Conservation (phyloP, 2,888 invertebrate species). For the Prenolepis imparis region DNA sequence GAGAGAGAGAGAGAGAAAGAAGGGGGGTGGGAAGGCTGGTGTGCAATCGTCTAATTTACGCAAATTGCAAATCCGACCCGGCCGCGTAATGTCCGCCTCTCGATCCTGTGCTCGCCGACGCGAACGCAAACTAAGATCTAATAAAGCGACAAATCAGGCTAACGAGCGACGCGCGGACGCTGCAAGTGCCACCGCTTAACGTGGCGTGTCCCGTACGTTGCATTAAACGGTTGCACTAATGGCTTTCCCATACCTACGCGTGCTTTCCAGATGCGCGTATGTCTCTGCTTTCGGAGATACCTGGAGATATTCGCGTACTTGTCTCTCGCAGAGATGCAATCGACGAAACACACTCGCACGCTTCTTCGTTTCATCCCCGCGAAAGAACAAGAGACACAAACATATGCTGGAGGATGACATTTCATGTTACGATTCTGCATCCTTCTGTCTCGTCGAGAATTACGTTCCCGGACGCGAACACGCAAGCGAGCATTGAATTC, state of each 20-base stretch:
- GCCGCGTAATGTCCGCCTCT: constrained; percentile 69
- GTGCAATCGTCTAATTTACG: constrained; percentile 84
- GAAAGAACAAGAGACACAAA: not conserved
- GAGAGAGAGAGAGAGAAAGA: constrained; percentile 35
- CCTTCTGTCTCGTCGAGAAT: constrained; percentile 30
- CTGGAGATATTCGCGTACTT: not conserved
- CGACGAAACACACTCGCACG: not conserved
- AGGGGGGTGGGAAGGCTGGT: constrained; percentile 33
- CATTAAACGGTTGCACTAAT: constrained; percentile 72
- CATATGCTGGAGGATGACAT: not conserved
- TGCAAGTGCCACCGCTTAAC: constrained; percentile 75
- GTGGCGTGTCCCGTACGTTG: constrained; percentile 72
- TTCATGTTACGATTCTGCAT: not conserved
- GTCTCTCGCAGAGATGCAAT: not conserved
- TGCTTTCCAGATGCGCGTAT: constrained; percentile 60
- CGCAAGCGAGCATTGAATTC: constrained; percentile 43
- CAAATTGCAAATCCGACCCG: constrained; percentile 79
- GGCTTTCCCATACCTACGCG: constrained; percentile 72
- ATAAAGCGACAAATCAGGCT: constrained; percentile 86
- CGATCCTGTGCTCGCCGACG: constrained; percentile 64
- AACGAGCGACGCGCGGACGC: constrained; percentile 76
- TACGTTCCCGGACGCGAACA: constrained; percentile 22
- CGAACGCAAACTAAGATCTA: constrained; percentile 84
- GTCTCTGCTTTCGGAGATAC: constrained; percentile 51
- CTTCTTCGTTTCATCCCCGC: not conserved